phyloP scores from a whole-genome alignment of 1,140 invertebrate species.

The Prorops nasuta region DNA sequence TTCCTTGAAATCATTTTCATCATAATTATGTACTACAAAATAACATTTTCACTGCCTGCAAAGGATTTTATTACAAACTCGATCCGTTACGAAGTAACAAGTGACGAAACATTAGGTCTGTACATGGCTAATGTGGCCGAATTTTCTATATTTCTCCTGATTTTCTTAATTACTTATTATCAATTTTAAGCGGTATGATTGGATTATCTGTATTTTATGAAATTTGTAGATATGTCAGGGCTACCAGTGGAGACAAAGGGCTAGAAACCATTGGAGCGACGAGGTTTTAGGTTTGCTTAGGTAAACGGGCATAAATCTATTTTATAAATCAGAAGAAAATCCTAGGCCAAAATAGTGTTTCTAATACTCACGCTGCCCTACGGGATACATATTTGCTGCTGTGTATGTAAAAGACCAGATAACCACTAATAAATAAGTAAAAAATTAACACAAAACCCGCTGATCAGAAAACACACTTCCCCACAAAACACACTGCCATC shows the following conservation, averaged over 20 bases:
- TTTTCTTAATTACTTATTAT: too few species aligned
- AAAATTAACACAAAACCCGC: slow-evolving; percentile 52
- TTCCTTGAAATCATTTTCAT: too few species aligned
- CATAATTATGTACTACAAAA: background rate
- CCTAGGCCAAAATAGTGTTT: background rate
- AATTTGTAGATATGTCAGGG: background rate
- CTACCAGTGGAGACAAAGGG: slow-evolving; percentile 21
- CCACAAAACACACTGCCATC: slow-evolving; percentile 43
- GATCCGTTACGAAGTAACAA: slow-evolving; percentile 17
- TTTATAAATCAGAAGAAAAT: background rate
- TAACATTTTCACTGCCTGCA: background rate
- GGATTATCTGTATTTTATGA: slow-evolving; percentile 4
- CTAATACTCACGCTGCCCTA: slow-evolving; percentile 56
- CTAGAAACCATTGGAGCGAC: slow-evolving; percentile 9
- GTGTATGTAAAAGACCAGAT: slow-evolving; percentile 36
- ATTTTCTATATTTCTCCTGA: slow-evolving; percentile 13
- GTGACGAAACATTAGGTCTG: slow-evolving; percentile 37
- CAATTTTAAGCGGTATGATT: too few species aligned
- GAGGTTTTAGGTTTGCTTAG: slow-evolving; percentile 30
- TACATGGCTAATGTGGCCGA: slow-evolving; percentile 40
- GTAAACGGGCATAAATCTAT: slow-evolving; percentile 14
- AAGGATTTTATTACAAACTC: slow-evolving; percentile 7
- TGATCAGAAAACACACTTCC: slow-evolving; percentile 49
- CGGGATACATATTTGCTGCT: slow-evolving; percentile 54
- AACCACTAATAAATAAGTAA: slow-evolving; percentile 49